phyloP scores from a whole-genome alignment of 2,888 invertebrate genomes.

The Drosophila dives region DNA sequence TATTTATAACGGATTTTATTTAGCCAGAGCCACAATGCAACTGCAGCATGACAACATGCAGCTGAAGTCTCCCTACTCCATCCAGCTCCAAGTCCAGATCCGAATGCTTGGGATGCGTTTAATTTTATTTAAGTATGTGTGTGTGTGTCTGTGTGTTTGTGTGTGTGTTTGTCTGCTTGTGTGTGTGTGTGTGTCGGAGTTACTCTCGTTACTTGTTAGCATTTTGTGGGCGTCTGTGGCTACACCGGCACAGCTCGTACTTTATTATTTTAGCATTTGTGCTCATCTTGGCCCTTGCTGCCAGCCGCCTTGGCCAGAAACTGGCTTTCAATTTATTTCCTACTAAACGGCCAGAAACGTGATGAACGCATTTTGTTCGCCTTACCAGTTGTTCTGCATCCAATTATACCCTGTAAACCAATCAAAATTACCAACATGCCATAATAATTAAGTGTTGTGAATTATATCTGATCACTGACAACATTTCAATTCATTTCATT shows the following conservation, averaged over 20 bases:
- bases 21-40: slow-evolving; percentile 33
- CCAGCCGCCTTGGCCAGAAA: slow-evolving; percentile 16
- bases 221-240: slow-evolving; percentile 67
- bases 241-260: slow-evolving; percentile 37
- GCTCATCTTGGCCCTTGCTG: slow-evolving; percentile 23
- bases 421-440: not conserved
- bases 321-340: slow-evolving; percentile 60
- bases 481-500: not conserved
- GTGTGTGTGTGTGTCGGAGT: slow-evolving; percentile 14
- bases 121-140: not conserved
- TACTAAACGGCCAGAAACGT: slow-evolving; percentile 67
- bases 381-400: slow-evolving; percentile 4
- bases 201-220: slow-evolving; percentile 65
- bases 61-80: slow-evolving; percentile 17
- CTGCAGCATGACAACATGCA: slow-evolving; percentile 45
- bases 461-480: not conserved
- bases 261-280: slow-evolving; percentile 49
- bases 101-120: slow-evolving; percentile 32
- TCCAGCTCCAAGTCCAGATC: slow-evolving; percentile 32
- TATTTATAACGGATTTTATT: slow-evolving; percentile 69
- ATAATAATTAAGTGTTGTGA: not conserved
- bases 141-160: not conserved
- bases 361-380: slow-evolving; percentile 70
- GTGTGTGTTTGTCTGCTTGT: not conserved
- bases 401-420: slow-evolving; percentile 24